A percentile compares a stretch with the other conserved stretches of the same genome.
Conservation (phyloP, 2,113 vertebrate species). For the Bagarius yarrelli region DNA sequence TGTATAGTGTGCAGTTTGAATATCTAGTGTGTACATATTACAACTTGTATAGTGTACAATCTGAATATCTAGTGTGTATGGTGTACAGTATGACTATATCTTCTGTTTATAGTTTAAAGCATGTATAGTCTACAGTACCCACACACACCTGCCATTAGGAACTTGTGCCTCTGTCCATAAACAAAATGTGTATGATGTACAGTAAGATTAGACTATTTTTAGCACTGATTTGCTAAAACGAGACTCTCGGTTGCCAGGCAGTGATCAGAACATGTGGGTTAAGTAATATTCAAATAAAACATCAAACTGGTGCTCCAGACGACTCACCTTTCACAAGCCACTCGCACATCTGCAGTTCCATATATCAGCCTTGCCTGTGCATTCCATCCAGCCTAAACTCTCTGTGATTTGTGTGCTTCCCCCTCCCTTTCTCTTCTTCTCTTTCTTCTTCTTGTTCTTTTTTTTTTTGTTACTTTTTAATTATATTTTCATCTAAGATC, state of each 20-base stretch:
- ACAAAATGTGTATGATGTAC: background rate
- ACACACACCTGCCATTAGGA: background rate
- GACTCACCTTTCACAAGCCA: constrained; percentile 55
- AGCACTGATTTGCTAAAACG: background rate
- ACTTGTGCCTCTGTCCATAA: background rate
- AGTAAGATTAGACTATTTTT: background rate
- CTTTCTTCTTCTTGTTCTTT: constrained; percentile 33
- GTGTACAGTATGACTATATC: no score
- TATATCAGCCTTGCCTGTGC: constrained; percentile 70
- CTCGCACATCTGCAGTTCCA: constrained; percentile 73
- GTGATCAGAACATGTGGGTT: constrained; percentile 9
- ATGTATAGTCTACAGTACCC: background rate
- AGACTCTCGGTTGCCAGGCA: background rate
- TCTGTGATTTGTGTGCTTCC: constrained; percentile 72
- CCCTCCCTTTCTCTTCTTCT: constrained; percentile 51
- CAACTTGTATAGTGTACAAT: no score
- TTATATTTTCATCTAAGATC: constrained; percentile 75
- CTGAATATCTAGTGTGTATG: no score
- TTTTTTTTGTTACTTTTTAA: constrained; percentile 59
- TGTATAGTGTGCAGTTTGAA: background rate
- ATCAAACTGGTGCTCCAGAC: constrained; percentile 54
- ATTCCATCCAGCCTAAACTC: constrained; percentile 70
- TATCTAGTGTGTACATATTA: background rate
- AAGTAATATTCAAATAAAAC: constrained; percentile 45
- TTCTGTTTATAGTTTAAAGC: no score